Evolutionary conservation across 2,888 invertebrate species (phyloP).

Genomic region (Leptinotarsa juncta): DNA sequence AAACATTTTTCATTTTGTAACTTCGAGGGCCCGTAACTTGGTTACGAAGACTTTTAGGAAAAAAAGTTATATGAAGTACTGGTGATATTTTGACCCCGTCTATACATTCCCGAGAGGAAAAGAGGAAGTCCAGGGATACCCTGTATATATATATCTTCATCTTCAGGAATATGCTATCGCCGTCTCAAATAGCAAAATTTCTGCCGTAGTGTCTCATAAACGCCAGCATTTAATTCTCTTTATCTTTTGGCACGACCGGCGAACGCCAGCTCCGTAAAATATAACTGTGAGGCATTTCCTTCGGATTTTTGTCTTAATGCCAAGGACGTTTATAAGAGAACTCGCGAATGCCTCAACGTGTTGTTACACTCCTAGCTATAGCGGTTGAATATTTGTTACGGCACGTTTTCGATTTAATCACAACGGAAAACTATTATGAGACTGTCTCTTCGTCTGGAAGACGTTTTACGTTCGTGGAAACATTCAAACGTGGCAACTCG

Average conservation of each 20-base stretch:
- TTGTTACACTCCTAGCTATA: not conserved
- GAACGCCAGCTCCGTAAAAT: slow-evolving; percentile 9
- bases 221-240: slow-evolving; percentile 4
- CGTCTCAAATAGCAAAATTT: not conserved
- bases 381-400: slow-evolving; percentile 10
- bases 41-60: too few species aligned
- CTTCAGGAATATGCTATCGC: too few species aligned
- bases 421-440: not conserved
- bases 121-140: too few species aligned
- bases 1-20: too few species aligned
- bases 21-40: too few species aligned
- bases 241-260: slow-evolving; percentile 14
- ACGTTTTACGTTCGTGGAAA: too few species aligned
- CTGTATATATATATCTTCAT: too few species aligned
- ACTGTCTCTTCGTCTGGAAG: not conserved
- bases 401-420: slow-evolving; percentile 13
- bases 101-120: too few species aligned
- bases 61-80: too few species aligned
- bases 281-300: slow-evolving; percentile 19
- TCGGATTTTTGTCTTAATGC: slow-evolving; percentile 23
- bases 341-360: slow-evolving; percentile 11
- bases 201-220: not conserved
- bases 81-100: too few species aligned
- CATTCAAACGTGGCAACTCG: too few species aligned
- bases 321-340: slow-evolving; percentile 21